Evolutionary conservation across 2,888 invertebrate genomes (phyloP).

Genomic region (Chromoteleia sp.): DNA sequence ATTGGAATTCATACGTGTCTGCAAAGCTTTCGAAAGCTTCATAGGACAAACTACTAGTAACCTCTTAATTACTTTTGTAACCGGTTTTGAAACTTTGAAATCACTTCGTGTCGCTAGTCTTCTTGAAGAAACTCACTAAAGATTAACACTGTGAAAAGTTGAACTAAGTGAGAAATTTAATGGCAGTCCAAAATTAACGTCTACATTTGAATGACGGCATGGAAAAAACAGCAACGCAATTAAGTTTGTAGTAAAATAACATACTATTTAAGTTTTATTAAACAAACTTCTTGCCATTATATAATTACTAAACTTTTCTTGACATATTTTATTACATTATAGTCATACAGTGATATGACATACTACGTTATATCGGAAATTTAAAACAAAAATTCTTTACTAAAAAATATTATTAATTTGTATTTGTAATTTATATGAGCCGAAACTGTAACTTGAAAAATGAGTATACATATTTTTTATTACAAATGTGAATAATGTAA

Average conservation of each 20-base stretch:
- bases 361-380: no score
- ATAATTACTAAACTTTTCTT: no score
- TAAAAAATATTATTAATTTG: no score
- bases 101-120: slow-evolving; percentile 53
- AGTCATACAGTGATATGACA: no score
- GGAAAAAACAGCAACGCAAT: not conserved
- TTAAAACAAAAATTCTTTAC: no score
- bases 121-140: slow-evolving; percentile 52
- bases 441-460: no score
- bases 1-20: slow-evolving; percentile 46
- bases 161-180: slow-evolving; percentile 46
- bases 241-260: not conserved
- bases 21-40: slow-evolving; percentile 46
- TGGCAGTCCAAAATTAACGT: slow-evolving; percentile 33
- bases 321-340: no score
- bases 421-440: no score
- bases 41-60: slow-evolving; percentile 51
- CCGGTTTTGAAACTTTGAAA: slow-evolving; percentile 57
- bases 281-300: not conserved
- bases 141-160: slow-evolving; percentile 58
- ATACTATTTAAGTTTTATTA: not conserved
- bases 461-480: no score
- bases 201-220: slow-evolving; percentile 25
- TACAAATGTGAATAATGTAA: no score
- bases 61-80: slow-evolving; percentile 62